Evolutionary conservation across 2,113 vertebrate genomes (phyloP).

Genomic region (Antigone vipio): DNA sequence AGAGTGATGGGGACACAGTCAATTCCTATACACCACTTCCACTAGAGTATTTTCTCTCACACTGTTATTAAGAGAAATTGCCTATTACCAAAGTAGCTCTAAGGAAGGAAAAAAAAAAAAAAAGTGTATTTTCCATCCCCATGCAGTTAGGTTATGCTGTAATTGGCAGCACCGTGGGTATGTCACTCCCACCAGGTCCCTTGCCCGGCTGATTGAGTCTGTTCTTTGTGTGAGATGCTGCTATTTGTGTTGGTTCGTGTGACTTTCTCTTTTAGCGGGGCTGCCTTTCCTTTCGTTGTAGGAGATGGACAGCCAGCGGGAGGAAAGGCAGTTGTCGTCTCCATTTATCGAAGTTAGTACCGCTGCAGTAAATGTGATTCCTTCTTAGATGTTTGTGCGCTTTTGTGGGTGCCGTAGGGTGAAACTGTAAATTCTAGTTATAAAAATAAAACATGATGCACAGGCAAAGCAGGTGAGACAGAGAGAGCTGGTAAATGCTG

Average conservation of each 20-base stretch:
- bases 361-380: not conserved
- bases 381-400: not conserved
- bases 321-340: not conserved
- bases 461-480: not conserved
- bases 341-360: not conserved
- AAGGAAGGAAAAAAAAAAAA: not conserved
- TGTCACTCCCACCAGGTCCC: conserved; percentile 6
- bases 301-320: not conserved
- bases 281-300: not conserved
- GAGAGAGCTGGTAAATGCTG: not conserved
- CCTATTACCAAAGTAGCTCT: conserved; percentile 15
- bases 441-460: not conserved
- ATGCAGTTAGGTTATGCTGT: not conserved
- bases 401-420: not conserved
- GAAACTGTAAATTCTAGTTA: conserved; percentile 12
- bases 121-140: conserved; percentile 6
- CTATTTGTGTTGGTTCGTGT: not conserved
- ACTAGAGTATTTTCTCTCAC: not conserved
- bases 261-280: not conserved
- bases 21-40: not conserved
- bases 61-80: conserved; percentile 19
- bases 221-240: conserved; percentile 10
- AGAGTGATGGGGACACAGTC: not conserved
- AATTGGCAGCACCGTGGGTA: not conserved
- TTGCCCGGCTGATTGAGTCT: not conserved